Base-by-base conservation (phyloP, 1,140 invertebrate genomes). In the Caerostris darwini region DNA sequence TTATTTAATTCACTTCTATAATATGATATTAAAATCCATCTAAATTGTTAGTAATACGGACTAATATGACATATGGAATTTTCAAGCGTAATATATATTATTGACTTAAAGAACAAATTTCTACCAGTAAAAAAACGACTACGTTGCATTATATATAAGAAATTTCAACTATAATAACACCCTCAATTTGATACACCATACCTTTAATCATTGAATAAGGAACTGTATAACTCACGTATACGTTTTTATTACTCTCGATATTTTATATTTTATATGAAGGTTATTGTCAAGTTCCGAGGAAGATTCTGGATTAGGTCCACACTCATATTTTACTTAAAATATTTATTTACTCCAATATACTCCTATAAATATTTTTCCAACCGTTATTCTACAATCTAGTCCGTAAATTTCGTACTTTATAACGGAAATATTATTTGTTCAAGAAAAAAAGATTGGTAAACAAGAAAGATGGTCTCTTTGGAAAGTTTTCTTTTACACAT, bases 261-360 rank as follows among this genome's bases (percentile, higher is more conserved):
- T 77, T 77, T 77, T 77, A 77, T 77, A 14, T 77, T 77, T 77
- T 12, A 50, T 34, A 77, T 77, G 71, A 50, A 77, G 5, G 71
- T 77, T 77, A 77, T 77, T 77, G 71, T 77, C 34, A 77, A 77
- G 71, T 34, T 34, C 53, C 34, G 8, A 1, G 34, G 5, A 50
- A 77, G 8, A 77, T 77, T 50, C 50, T 77, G 71, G 71, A 77
- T 77, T 77, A 77, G 71, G 50, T 77, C 34, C 50, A 64, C 61
- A 77, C 34, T 5, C 71, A 77, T 77, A 77, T 77, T 53, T 77
- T 77, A 77, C 71, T 77, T 77, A 77, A 77, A 77, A 12, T 50
- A 50, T 77, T 77, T 77, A 53, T 77, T 77, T 10, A 77, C 34
- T 77, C 71, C 12, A 77, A 10, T 50, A 12, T 77, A 77, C 71